Base-by-base conservation (phyloP, 2,113 vertebrate genomes). In the Tachysurus fulvidraco region DNA sequence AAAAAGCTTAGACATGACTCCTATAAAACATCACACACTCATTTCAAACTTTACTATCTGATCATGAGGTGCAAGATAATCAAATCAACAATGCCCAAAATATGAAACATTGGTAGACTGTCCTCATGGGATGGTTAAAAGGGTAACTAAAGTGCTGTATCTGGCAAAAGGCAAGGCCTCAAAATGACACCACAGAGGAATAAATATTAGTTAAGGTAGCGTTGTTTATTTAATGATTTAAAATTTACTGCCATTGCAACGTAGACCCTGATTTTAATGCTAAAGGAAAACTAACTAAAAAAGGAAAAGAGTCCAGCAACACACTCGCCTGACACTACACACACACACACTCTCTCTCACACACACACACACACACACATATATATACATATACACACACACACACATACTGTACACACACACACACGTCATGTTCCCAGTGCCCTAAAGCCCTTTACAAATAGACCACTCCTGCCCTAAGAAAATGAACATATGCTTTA, bases 11-110 rank as follows among this genome's bases (percentile, higher is more conserved):
- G 30, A n/a, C 44, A 54, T 30, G 83, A n/a, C 79, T 67, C 36
- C 28, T 54, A 59, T 60, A 71, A 85, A 88, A 59, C 69, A 59
- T 60, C 28, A 60, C n/a, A 62, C 28, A n/a, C n/a, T 79, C 59
- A 64, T 83, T n/a, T 50, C 25, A 80, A 60, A 81, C 30, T 5
- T 36, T 23, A 50, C 23, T 23, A 41, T 77, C 80, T 54, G 85
- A 89, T 57, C 3, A 5, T 44, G 28, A 81, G 44, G 36, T 46
- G 30, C 41, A 10, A 36, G 14, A n/a, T 67, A 54, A 81, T 36
- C 36, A 81, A 73, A 64, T 62, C 36, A 83, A 52, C 86, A 59
- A 65, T 0, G 2, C 57, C 59, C 25, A 59, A 84, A 79, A 84
- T 46, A 84, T 64, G 64, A 81, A 62, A 14, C 13, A 23, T 62